Evolutionary conservation across 2,113 vertebrate species (phyloP), one percentile per base, ranked within the genome.

Genomic region (Sceloporus tristichus): DNA sequence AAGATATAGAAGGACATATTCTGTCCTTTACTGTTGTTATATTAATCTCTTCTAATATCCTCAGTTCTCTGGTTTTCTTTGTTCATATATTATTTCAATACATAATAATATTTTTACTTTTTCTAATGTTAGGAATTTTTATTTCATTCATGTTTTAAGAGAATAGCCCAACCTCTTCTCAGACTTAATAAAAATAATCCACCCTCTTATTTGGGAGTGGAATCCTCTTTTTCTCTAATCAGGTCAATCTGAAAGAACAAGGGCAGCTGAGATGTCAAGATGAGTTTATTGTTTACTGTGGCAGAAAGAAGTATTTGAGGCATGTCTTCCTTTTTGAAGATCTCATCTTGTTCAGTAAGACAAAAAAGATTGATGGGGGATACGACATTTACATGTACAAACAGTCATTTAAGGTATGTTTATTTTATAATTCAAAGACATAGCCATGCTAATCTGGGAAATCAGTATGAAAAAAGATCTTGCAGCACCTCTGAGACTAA

Each of bases 211-310:
- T 27, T 34, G 34, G 38, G 34, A 77, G 62, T 48, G 1, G 16
- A 1, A 9, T 34, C 19, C 14, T 56, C 19, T 25, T 70, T 81
- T 76, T 87, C 79, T 85, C 70, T 75, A 70, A 93, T 34, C 89
- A 98, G 98, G 97, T 98, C 87, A 97, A 98, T 92, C 90, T 98
- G 40, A 98, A 98, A 91, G 98, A 98, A 66, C 98, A 98, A 93
- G 97, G 98, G 70, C 97, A 97, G 29, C 96, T 98, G 79, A 95
- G 96, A 81, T 97, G 97, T 93, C 98, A 98, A 94, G 98, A 98
- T 56, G 98, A 98, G 95, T 98, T 98, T 93, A 95, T 97, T 27
- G 96, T 98, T 68, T 98, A 96, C 95, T 98, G 97, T 42, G 97
- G 97, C 81, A 97, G 98, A 40, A 98, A 95, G 92, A 98, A 98